Conservation (phyloP, 2,888 invertebrate genomes). For the Diplazon laetatorius region DNA sequence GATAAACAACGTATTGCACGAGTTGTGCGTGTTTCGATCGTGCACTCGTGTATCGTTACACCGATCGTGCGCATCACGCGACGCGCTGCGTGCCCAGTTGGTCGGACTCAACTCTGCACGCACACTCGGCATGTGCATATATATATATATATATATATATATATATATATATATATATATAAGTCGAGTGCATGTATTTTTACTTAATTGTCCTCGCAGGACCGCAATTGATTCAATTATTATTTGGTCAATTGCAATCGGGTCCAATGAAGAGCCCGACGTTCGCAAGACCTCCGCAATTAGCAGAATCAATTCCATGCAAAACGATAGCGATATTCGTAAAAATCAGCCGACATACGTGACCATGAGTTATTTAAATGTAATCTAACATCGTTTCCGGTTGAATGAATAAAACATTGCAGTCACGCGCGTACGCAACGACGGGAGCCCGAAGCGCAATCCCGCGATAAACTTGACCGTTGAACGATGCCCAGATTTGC, state of each 20-base stretch:
- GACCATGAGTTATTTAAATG: constrained; percentile 12
- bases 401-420: constrained; percentile 11
- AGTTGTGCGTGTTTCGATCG: neutral
- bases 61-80: constrained; percentile 30
- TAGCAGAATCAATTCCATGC: neutral
- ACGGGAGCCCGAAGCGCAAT: neutral
- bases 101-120: constrained; percentile 19
- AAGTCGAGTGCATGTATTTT: too few relatives aligned
- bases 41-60: constrained; percentile 20
- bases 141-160: too few relatives aligned
- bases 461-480: constrained; percentile 21
- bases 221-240: constrained; percentile 17
- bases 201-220: constrained; percentile 10
- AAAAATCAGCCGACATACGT: neutral
- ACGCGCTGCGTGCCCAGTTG: constrained; percentile 43
- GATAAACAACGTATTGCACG: neutral
- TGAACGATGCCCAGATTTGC: constrained; percentile 2
- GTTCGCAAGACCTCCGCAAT: neutral
- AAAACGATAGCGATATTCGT: neutral
- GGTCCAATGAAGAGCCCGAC: neutral
- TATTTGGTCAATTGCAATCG: neutral
- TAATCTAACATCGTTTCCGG: constrained; percentile 31
- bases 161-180: neutral
- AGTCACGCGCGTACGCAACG: constrained; percentile 9
- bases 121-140: neutral